Evolutionary conservation across 2,113 vertebrate genomes (phyloP), one percentile per base, ranked within the genome.

Genomic region (Bos javanicus): DNA sequence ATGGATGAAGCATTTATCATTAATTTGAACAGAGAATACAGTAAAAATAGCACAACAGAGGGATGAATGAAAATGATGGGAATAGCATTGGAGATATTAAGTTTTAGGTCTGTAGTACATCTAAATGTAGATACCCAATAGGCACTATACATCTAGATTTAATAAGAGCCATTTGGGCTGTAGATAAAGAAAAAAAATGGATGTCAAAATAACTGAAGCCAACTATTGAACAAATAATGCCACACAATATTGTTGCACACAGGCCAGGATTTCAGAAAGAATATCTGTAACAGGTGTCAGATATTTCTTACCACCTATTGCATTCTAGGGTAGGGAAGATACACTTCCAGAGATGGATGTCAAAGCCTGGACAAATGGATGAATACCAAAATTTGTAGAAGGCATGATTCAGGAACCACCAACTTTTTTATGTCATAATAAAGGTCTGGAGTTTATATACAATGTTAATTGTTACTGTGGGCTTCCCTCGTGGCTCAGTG

Each of bases 361-460:
- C 33, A 81, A 14, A 17, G 46, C 62, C 67, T 71, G 5, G 4
- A 74, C n/a, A 48, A 48, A 48, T 48, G 48, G 48, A 48, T 48
- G 11, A 11, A 12, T 48, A 11, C 39, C 10, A 54, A 23, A 2
- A 0, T 5, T 64, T 64, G 21, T 30, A 95, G 26, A 52, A n/a
- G 2, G 23, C 23, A 43, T 87, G 5, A 71, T 43, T 67, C 3
- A 33, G 15, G 15, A 87, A 36, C 25, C 36, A 30, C 46, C 21
- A 46, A 16, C 7, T 56, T 36, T n/a, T 5, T 50, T 76, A 26
- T 62, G 33, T 36, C 13, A 4, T 57, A 23, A 93, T 16, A 6
- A 43, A 56, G 1, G 7, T 2, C 9, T 21, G 60, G 21, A n/a
- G 1, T 19, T 48, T 1, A 14, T 30, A n/a, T 8, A 11, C 25